Evolutionary conservation across 2,888 invertebrate species (phyloP), one percentile per base, ranked within the genome.

Genomic region (Lottia scabra): DNA sequence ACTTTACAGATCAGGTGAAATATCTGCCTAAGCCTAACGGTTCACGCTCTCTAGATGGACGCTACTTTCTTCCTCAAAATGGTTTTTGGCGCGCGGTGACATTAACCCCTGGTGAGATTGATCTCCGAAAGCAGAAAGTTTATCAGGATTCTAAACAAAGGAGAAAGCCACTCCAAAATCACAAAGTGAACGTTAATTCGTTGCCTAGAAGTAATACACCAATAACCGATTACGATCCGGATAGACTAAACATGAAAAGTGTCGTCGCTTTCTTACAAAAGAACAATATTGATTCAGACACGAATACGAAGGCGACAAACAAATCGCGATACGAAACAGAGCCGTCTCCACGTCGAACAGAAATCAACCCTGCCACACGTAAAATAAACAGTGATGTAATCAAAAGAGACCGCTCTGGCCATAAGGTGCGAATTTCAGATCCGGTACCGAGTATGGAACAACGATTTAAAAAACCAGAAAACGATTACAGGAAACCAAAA

Each of bases 211-310:
- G 85, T 71, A 83, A 79, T 12, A 84, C 85, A 0, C 85, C 85
- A 13, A 80, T 84, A 16, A 79, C 77, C 63, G 85, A 85, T 23
- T 81, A 85, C 62, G 85, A 85, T 46, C 85, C 85, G 0, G 85
- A 85, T 73, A 85, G 82, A 71, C 77, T 85, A 0, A 85, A 84
- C 70, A 85, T 85, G 80, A 83, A 85, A 70, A 83, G 84, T 66
- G 85, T 84, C 8, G 30, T n/a, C 30, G 26, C 56, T 38, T 38
- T 38, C 38, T 38, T 38, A 38, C 38, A 38, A 10, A 38, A 38
- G 38, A 38, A 4, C 38, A 38, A 10, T 38, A 6, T 2, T 10
- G 38, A 38, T 8, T 38, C 38, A 4, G 8, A 38, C 38, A 38
- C 38, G 8, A 38, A 38, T 38, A 5, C 38, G 3, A 38, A 38